Base-by-base conservation (phyloP, 2,113 vertebrate species). In the Silurus glanis region DNA sequence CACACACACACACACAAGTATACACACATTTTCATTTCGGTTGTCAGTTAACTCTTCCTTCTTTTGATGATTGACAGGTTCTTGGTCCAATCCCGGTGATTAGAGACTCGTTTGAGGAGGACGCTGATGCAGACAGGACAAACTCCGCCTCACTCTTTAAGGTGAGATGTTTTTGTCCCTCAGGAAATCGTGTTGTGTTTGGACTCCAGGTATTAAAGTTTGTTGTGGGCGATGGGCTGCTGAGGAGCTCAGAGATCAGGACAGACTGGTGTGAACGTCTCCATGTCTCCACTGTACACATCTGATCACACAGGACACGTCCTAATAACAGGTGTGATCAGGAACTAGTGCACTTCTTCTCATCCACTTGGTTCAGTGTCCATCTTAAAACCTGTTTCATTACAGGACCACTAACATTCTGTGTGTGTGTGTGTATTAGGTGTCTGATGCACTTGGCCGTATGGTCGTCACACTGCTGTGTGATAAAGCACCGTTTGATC, bases 31-130 rank as follows among this genome's bases (percentile, higher is more conserved):
- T 62, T 3, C 19, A 37, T 21, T 47, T 14, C 0, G 14, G 23
- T 67, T 17, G 10, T 80, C 0, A 59, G 37, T 45, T 47, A 84
- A n/a, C 16, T 51, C 23, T 28, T 71, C 23, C 25, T 62, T 25
- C 5, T 37, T 0, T 74, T 58, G 17, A 86, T 84, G 76, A 47
- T 13, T 86, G 79, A 23, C 91, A 98, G 97, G 95, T 96, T n/a
- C 92, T 98, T 88, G 97, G 97, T 3, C 67, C 93, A 89, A 96
- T 95, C 87, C 95, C 96, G 1, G 4, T 79, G 14, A 89, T 99
- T 88, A 94, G 92, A 85, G 96, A 96, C 82, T 95, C 93, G 23
- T 90, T 95, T 0, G 96, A 98, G 84, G 97, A 99, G 80, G 97
- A 98, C 78, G 74, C 84, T 37, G 92, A 91, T 56, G 97, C 97